Base-by-base conservation (phyloP, 2,888 invertebrate species). In the Diogma glabrata region DNA sequence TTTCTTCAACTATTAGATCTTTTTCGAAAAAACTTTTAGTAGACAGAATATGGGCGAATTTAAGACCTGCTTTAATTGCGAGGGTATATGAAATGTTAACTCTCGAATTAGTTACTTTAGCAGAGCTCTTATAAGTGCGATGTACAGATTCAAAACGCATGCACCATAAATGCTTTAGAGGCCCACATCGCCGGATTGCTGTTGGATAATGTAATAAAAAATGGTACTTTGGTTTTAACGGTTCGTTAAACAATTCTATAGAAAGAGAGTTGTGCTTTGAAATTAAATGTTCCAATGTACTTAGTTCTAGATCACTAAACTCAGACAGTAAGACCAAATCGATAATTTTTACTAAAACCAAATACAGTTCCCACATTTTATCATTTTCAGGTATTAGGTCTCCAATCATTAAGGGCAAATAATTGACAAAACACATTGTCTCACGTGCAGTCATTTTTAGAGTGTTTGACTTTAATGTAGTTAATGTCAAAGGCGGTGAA, bases 361-460 rank as follows among this genome's bases (percentile, higher is more conserved):
- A 50, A 19, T 50, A 24, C 10, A 54, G 33, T 8, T 47, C 16
- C 51, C 52, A 54, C 16, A 48, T 43, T 40, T 49, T 51, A 38
- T 56, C 47, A 23, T 45, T 16, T 45, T 43, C 28, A 12, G 40
- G 47, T 28, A 55, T 52, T 19, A 55, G 26, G 49, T 53, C 55
- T 5, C 52, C 52, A 20, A 54, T 53, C 26, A 52, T 52, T 28
- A 54, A 47, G 16, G 53, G 50, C 14, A 56, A 49, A 47, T 47
- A 53, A 4, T 38, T 38, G 8, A 14, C 12, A 38, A 38, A 38
- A 16, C 16, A 38, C 38, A 38, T 38, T 4, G 52, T 54, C 48
- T 54, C 54, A 10, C 51, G 33, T 10, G 53, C 52, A 36, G 54
- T 51, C 52, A 54, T 55, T 51, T 54, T 51, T 16, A 55, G 52